Evolutionary conservation across 2,888 invertebrate species (phyloP), one percentile per base, ranked within the genome.

Genomic region (Thera obeliscata): DNA sequence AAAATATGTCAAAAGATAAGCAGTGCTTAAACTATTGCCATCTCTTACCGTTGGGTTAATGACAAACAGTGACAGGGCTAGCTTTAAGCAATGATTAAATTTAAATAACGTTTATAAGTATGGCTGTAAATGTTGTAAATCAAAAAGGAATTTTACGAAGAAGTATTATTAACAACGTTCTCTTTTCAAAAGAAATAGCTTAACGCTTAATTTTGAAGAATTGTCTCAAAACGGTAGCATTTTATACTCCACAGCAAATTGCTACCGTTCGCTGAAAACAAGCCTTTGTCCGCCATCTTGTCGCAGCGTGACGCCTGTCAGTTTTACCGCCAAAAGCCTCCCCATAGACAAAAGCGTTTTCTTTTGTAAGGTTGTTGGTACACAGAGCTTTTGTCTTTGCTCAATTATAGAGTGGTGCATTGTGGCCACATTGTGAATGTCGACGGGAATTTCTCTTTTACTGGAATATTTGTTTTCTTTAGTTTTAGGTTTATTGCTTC

Each of bases 401-500:
- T 90, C 92, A 91, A 92, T 93, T 92, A 91, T 85, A 78, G 91
- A 87, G 85, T 89, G 87, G 80, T 76, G 76, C 79, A 82, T 87
- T 88, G 87, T 88, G 84, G 84, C 85, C 82, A 78, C 81, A 76
- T 74, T 74, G 76, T 82, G 76, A 78, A 78, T 78, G 77, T 76
- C 75, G 69, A 56, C 71, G 62, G 70, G 77, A 88, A 87, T 90
- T 91, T 91, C 89, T 90, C 88, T 90, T 90, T 88, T 87, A 87
- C 83, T 75, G 72, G 78, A 66, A 73, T 74, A 61, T 75, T 61
- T 73, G 72, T 77, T 71, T 48, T 55, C 36, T 38, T 54, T 46
- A 46, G 72, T 67, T 81, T 84, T 69, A 81, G 82, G 82, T 90
- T 90, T 91, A 90, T 85, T 79, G 88, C 88, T 88, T 81, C 88